A percentile compares a stretch with the other conserved stretches of the same genome.
Evolutionary conservation across 2,888 invertebrate species (phyloP).

Genomic region (Drosophila picticornis): DNA sequence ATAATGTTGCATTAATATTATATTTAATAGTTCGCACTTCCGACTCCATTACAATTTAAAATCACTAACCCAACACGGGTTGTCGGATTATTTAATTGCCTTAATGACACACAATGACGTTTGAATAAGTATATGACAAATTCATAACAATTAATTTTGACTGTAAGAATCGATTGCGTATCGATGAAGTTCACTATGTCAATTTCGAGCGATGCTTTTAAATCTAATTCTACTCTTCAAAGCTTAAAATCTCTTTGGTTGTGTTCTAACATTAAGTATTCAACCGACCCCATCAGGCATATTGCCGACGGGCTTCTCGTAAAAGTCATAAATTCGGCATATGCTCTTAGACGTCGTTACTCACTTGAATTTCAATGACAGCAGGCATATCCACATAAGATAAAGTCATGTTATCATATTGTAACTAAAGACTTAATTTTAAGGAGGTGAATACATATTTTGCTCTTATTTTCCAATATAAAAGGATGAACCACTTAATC

Average conservation of each 20-base stretch:
- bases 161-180: neutral
- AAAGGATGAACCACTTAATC: conserved; percentile 1
- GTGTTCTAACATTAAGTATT: neutral
- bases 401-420: conserved; percentile 87
- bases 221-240: neutral
- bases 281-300: neutral
- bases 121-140: neutral
- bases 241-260: neutral
- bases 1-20: neutral
- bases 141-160: neutral
- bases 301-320: neutral
- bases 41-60: neutral
- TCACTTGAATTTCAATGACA: conserved; percentile 91
- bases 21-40: neutral
- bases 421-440: conserved; percentile 4
- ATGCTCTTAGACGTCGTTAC: conserved; percentile 3
- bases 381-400: conserved; percentile 91
- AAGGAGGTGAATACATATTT: neutral
- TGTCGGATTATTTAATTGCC: neutral
- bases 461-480: neutral
- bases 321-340: neutral
- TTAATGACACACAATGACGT: neutral
- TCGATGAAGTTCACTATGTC: neutral
- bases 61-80: no score
- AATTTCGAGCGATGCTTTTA: neutral